A percentile compares a stretch with the other conserved stretches of the same genome.
phyloP scores from a whole-genome alignment of 2,113 vertebrate species.

The cattle (Bos taurus) region DNA sequence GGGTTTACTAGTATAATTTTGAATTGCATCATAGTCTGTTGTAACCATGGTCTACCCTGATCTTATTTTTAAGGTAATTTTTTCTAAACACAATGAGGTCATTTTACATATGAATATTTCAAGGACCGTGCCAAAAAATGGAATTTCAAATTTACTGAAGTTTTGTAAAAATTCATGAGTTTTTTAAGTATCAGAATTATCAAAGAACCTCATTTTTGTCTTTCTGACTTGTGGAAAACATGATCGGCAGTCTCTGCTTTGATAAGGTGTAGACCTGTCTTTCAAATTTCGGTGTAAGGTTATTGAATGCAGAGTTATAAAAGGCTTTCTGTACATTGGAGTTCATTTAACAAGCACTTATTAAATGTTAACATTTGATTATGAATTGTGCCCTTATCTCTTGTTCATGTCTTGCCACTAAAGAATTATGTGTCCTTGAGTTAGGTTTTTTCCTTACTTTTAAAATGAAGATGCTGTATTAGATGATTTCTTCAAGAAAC shows the following conservation, averaged over 20 bases:
- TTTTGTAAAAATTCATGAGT: not conserved
- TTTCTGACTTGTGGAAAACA: not conserved
- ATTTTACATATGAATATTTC: not conserved
- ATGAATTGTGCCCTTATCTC: not conserved
- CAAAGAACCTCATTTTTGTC: not conserved
- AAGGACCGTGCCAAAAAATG: not conserved
- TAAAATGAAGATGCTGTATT: not conserved
- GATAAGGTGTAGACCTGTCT: not conserved
- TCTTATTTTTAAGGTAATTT: not conserved
- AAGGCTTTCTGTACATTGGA: not conserved
- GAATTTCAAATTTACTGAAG: not conserved
- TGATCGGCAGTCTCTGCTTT: not conserved
- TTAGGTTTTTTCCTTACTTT: not conserved
- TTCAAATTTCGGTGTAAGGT: not conserved
- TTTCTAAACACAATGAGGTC: not conserved
- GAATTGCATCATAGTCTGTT: not conserved
- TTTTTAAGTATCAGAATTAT: not conserved
- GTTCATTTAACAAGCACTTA: slow-evolving; percentile 8
- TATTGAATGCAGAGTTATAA: not conserved
- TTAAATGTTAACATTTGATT: not conserved
- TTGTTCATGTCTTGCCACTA: not conserved
- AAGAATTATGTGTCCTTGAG: not conserved
- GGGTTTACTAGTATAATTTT: not conserved
- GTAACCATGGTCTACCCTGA: not conserved
- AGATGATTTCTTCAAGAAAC: not conserved